Percentiles rank a stretch among this genome's conserved stretches.
These are phyloP conservation scores for Pheosia gnoma DNA, from an alignment of 2,888 invertebrate species.

Conservation along the genomic window DNA sequence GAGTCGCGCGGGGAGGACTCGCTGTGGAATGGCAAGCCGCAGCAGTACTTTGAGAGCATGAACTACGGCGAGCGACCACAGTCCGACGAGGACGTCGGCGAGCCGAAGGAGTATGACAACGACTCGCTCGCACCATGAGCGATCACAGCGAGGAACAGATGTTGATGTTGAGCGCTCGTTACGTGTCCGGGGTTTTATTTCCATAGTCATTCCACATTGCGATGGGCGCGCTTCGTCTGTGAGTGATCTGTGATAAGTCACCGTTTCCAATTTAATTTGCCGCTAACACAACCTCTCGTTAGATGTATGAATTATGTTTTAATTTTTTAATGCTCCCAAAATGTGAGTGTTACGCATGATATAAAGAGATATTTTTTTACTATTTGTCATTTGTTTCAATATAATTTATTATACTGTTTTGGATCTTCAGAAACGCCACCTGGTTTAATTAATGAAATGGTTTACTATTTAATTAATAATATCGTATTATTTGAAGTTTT, in stretches of 20 bases:
- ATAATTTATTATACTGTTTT: no score
- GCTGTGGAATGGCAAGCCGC: constrained; percentile 82
- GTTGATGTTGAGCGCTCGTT: background rate
- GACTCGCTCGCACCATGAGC: constrained; percentile 62
- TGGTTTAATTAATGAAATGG: constrained; percentile 28
- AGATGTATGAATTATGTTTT: constrained; percentile 26
- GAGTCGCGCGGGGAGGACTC: constrained; percentile 59
- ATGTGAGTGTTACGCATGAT: constrained; percentile 30
- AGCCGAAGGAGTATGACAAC: constrained; percentile 55
- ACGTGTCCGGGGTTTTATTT: background rate
- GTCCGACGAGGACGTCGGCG: constrained; percentile 23
- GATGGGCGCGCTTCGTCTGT: constrained; percentile 37
- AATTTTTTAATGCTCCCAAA: constrained; percentile 17
- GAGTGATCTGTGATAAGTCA: constrained; percentile 64
- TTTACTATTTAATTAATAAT: constrained; percentile 22
- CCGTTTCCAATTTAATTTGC: constrained; percentile 35
- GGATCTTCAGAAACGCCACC: constrained; percentile 8
- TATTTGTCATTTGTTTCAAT: constrained; percentile 13
- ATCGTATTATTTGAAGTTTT: constrained; percentile 13
- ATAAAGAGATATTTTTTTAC: constrained; percentile 21
- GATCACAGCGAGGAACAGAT: background rate
- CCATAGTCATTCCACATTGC: constrained; percentile 40
- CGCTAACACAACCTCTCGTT: constrained; percentile 18
- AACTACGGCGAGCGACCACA: constrained; percentile 67
- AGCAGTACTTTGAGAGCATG: constrained; percentile 88